Base-by-base conservation (phyloP, 2,888 invertebrate genomes). In the Lepeophtheirus nordmannii region DNA sequence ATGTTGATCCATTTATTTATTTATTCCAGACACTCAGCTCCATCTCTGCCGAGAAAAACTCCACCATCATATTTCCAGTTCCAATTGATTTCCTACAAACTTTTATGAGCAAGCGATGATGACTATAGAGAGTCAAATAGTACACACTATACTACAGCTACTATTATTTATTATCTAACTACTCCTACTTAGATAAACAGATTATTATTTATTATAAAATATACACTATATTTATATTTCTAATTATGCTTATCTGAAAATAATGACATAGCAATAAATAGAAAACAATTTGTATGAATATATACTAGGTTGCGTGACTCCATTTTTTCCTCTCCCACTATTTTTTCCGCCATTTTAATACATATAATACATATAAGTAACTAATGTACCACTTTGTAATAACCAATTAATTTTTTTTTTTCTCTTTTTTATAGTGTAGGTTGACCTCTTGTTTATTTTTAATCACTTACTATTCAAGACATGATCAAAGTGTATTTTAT, bases 21-120 rank as follows among this genome's bases (percentile, higher is more conserved):
- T 20, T 9, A 3, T 58, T 62, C 10, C 69, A 70, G 70, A 70
- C 70, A 10, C 67, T 70, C 17, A 69, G 68, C 67, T 69, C 70
- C 62, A 70, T 70, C n/a, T 70, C 70, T 53, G 70, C 70, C 20
- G 70, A 70, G 68, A 70, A 70, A 66, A 70, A 70, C 62, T 70
- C 70, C 11, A 70, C 70, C 58, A 70, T 70, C 68, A 70, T 70
- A 22, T 70, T 70, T 67, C 70, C 70, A 53, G 67, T 70, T 41
- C 70, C 70, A 23, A 69, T 70, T 22, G 70, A 70, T 46, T 65
- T 70, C 60, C 57, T 70, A 22, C 64, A 53, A 17, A 69, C 68
- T 58, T 69, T 70, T 67, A 67, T 70, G 53, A 46, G 8, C 53
- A 46, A 46, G 30, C 53, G 53, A 46, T 46, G 8, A 46, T 46